Evolutionary conservation across 1,140 invertebrate genomes (phyloP).

Genomic region (Galleria mellonella): DNA sequence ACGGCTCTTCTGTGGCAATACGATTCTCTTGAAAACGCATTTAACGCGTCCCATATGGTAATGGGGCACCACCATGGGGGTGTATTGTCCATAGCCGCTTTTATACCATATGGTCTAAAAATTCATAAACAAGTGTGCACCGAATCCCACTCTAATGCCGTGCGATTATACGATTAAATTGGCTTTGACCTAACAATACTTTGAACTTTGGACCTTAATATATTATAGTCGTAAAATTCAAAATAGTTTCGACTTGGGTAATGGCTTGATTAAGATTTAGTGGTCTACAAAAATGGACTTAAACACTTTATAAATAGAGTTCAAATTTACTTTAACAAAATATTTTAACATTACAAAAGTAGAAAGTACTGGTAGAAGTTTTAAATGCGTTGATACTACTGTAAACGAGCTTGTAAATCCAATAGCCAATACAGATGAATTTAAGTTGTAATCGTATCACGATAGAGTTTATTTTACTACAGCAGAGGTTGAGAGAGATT

Average conservation of each 20-base stretch:
- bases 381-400: constrained; percentile 39
- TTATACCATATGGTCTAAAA: constrained; percentile 68
- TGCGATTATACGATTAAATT: constrained; percentile 38
- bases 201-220: constrained; percentile 15
- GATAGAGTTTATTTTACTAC: constrained; percentile 22
- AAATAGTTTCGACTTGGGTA: background rate
- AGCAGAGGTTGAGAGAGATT: constrained; percentile 22
- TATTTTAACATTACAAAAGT: constrained; percentile 17
- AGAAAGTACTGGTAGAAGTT: constrained; percentile 31
- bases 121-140: constrained; percentile 67
- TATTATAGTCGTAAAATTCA: background rate
- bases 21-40: constrained; percentile 61
- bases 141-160: constrained; percentile 54
- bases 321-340: constrained; percentile 12
- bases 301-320: constrained; percentile 11
- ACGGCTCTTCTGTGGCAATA: constrained; percentile 23
- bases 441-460: background rate
- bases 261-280: background rate
- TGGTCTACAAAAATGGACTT: constrained; percentile 10
- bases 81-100: constrained; percentile 60
- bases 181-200: constrained; percentile 2
- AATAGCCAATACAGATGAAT: constrained; percentile 7
- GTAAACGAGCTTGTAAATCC: constrained; percentile 33
- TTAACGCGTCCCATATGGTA: constrained; percentile 70
- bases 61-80: constrained; percentile 53